Conservation (phyloP, 2,797 vertebrate species). For the Sebastes goodei region DNA sequence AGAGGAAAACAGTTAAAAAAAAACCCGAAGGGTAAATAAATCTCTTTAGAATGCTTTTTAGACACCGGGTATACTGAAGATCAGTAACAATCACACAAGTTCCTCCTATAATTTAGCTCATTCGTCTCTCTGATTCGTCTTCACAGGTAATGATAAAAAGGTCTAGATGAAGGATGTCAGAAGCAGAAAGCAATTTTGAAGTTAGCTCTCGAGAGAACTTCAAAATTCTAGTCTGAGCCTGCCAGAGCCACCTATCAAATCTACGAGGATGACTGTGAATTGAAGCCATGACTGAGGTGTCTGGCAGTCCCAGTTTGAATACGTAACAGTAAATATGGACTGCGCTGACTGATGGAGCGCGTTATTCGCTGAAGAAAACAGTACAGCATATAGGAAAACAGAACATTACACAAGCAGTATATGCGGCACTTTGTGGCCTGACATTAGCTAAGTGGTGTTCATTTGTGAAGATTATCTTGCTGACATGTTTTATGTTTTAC, state of each 20-base stretch:
- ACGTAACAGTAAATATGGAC: constrained; percentile 9
- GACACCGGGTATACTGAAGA: constrained; percentile 13
- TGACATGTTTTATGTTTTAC: too few species aligned
- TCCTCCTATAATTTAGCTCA: constrained; percentile 21
- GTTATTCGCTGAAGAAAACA: constrained; percentile 13
- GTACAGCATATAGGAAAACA: neutral
- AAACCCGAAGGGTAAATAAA: constrained; percentile 7
- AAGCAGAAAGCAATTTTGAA: constrained; percentile 53
- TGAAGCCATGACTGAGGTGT: constrained; percentile 1
- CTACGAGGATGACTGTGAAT: constrained; percentile 22
- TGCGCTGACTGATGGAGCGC: neutral
- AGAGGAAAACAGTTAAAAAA: neutral
- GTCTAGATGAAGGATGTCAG: constrained; percentile 30
- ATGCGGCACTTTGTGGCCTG: neutral
- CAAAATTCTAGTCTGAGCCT: constrained; percentile 19
- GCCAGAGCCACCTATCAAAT: constrained; percentile 36
- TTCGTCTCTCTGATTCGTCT: constrained; percentile 22
- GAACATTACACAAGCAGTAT: neutral
- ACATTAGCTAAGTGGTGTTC: too few species aligned
- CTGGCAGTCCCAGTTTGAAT: constrained; percentile 9
- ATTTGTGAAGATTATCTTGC: too few species aligned
- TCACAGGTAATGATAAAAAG: constrained; percentile 38
- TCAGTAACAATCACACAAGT: constrained; percentile 24
- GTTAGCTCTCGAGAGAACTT: constrained; percentile 12
- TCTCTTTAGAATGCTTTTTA: constrained; percentile 12